A percentile compares a stretch with the other conserved stretches of the same genome.
Conservation (phyloP, 2,113 vertebrate genomes). For the Megalops atlanticus region DNA sequence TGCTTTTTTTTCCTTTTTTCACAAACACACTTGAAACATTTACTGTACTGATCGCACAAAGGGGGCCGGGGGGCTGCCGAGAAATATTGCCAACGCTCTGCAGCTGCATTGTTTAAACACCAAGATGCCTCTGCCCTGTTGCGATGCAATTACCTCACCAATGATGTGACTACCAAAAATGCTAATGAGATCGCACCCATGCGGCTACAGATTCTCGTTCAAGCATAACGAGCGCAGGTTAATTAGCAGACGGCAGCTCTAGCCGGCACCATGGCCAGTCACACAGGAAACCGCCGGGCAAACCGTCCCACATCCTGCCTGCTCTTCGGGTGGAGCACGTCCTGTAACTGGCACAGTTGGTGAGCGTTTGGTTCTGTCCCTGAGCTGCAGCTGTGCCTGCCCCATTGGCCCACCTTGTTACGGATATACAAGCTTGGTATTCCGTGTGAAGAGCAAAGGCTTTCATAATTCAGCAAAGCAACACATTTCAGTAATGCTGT, state of each 20-base stretch:
- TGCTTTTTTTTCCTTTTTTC: too few species aligned
- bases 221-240: neutral
- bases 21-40: neutral
- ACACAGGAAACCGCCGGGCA: neutral
- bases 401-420: too few species aligned
- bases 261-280: neutral
- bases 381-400: too few species aligned
- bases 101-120: neutral
- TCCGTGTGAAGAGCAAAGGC: too few species aligned
- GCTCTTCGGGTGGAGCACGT: neutral
- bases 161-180: neutral
- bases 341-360: too few species aligned
- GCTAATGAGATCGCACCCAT: neutral
- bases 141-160: neutral
- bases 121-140: neutral
- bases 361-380: too few species aligned
- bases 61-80: too few species aligned
- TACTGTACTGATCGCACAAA: neutral
- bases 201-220: neutral
- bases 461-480: too few species aligned
- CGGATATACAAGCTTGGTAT: too few species aligned
- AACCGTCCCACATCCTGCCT: neutral
- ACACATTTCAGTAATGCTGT: too few species aligned
- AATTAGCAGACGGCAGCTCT: neutral
- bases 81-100: neutral